These are phyloP conservation scores for Germaria angustata DNA, from an alignment of 2,888 invertebrate genomes.

Conservation along the genomic window DNA sequence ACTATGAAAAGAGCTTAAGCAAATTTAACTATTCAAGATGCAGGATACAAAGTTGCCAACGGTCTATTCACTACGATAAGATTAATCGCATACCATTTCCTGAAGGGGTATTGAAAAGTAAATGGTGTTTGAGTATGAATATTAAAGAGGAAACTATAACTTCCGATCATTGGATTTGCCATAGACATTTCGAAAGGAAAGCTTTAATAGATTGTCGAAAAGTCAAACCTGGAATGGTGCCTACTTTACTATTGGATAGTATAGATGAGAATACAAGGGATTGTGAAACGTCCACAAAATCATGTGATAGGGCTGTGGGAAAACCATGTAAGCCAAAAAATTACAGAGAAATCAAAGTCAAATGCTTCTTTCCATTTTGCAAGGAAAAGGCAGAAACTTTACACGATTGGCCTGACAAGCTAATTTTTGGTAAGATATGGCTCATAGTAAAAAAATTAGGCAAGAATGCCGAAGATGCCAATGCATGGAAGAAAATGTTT, in stretches of 20 bases:
- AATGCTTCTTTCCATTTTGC: constrained; percentile 55
- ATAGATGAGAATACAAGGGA: not conserved
- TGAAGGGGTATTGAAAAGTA: constrained; percentile 42
- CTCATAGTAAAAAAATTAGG: not conserved
- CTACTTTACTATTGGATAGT: constrained; percentile 72
- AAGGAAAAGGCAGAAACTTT: not conserved
- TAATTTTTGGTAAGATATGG: constrained; percentile 61
- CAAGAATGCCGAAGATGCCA: not conserved
- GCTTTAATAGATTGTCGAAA: constrained; percentile 67
- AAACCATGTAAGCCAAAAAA: not conserved
- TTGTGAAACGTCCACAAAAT: not conserved
- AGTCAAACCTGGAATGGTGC: constrained; percentile 69
- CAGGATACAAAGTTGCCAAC: constrained; percentile 55
- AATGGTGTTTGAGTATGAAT: constrained; percentile 73
- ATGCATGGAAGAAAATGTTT: not conserved
- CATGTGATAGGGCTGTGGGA: not conserved
- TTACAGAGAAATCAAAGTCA: not conserved
- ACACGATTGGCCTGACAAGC: constrained; percentile 68
- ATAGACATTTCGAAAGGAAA: constrained; percentile 72
- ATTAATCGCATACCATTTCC: constrained; percentile 66
- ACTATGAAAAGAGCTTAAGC: constrained; percentile 1
- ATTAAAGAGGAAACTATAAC: constrained; percentile 36
- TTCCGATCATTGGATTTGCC: constrained; percentile 69
- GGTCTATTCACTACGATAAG: constrained; percentile 50
- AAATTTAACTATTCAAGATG: constrained; percentile 39